Percentiles rank a stretch among this genome's conserved stretches.
Evolutionary conservation across 1,140 invertebrate genomes (phyloP).

Genomic region (Hyphantria cunea): DNA sequence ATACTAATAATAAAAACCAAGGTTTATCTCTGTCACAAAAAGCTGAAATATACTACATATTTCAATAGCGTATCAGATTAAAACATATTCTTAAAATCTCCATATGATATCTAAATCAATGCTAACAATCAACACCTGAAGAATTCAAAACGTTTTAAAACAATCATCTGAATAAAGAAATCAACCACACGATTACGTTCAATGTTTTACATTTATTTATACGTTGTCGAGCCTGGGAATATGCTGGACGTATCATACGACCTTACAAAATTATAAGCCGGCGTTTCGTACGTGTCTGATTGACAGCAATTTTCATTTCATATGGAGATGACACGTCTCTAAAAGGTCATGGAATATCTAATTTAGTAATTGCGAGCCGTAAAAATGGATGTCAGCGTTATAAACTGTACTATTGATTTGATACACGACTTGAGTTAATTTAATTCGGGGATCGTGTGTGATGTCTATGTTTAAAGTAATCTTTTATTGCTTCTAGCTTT

Average conservation of each 20-base stretch:
- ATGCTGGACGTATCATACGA: neutral
- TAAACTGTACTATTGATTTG: neutral
- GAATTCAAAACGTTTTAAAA: too few species aligned
- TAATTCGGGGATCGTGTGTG: neutral
- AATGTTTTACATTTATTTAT: conserved; percentile 2
- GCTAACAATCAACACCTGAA: too few species aligned
- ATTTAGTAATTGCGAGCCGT: conserved; percentile 6
- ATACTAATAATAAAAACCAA: too few species aligned
- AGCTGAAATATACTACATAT: too few species aligned
- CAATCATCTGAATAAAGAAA: conserved; percentile 3
- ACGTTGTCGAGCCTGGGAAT: conserved; percentile 2
- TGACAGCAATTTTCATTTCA: conserved; percentile 8
- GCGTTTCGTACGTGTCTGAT: conserved; percentile 4
- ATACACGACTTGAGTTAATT: conserved; percentile 1
- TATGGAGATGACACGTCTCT: conserved; percentile 2
- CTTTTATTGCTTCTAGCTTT: neutral
- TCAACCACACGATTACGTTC: neutral
- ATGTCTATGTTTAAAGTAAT: neutral
- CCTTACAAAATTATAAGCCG: conserved; percentile 5
- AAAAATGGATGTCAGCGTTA: conserved; percentile 5
- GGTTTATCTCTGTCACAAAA: too few species aligned
- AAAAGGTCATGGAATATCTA: conserved; percentile 7
- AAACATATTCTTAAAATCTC: too few species aligned
- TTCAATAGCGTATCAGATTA: too few species aligned
- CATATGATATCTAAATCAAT: too few species aligned